Evolutionary conservation across 2,888 invertebrate genomes (phyloP), one percentile per base, ranked within the genome.

Genomic region (Papilio elwesi): DNA sequence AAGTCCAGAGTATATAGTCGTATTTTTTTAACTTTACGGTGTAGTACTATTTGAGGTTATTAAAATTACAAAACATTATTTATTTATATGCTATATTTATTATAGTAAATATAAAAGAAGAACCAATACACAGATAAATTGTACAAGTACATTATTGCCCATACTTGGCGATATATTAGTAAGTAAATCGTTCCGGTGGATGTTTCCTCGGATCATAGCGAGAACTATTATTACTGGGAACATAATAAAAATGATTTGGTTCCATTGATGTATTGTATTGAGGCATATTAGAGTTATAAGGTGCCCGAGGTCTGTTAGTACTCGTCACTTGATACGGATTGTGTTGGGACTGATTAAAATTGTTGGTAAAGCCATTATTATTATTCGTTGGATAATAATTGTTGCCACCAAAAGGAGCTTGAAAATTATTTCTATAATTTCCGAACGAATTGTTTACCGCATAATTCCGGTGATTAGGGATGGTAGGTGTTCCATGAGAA

Each of bases 151-250:
- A 9, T 43, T 43, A 43, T 43, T 6, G 43, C 43, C 6, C 43
- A 43, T 6, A 43, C 6, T 57, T 57, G 12, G 13, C 68, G 67
- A 67, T 38, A 59, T 66, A 62, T 76, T 78, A 78, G 70, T 82
- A 81, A 48, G 79, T 79, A 72, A 84, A 84, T 67, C 81, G 74
- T 16, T 81, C 77, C n/a, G 85, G 78, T 53, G 80, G 78, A 57
- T 81, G 79, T 77, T 76, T 83, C 0, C 75, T 79, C 4, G 84
- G 82, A 70, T 87, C 85, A 51, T 81, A 81, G 52, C 76, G 64
- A 16, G 76, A 72, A 36, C 70, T 75, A 47, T 78, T 78, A 26
- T 67, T 77, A 67, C 76, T 78, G 49, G 78, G 71, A 67, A 81
- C 77, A 59, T 76, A 78, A 55, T 75, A 75, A 51, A 70, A 75